Base-by-base conservation (phyloP, 2,797 vertebrate species). In the Bradypus variegatus region DNA sequence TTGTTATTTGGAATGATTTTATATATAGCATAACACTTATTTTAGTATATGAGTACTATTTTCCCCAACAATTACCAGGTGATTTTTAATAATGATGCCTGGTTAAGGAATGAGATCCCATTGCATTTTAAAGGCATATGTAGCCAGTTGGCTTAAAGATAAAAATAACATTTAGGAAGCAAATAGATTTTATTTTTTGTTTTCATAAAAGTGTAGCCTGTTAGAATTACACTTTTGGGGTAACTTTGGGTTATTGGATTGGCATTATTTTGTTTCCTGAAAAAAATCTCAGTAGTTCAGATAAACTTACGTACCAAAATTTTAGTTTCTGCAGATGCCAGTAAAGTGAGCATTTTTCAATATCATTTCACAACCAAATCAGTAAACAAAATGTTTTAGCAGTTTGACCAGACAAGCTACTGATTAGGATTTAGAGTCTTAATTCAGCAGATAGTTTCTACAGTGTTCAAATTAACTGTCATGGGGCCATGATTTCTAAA, bases 1-100 rank as follows among this genome's bases (percentile, higher is more conserved):
- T 95, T 95, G 82, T 86, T 91, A 87, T 94, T 90, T 93, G 94
- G 90, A 83, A 53, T 86, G 48, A 79, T 96, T 96, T 89, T 83
- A 91, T 80, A 62, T 90, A 58, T 81, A 94, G 69, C 90, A 72
- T 72, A 94, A 93, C 64, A 92, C 60, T 90, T 95, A 0, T 65
- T 90, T 92, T 92, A 94, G 77, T 64, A 82, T 53, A 76, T 2
- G 53, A 65, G 72, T 91, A 85, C 53, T 76, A 10, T 88, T 84
- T 89, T 90, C 77, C 48, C 92, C 70, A 81, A 64, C 31, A 87
- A 79, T 10, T 82, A 3, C 0, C 77, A 85, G 62, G 53, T 88
- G 67, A 75, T 95, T 94, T 93, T 94, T 36, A 86, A 38, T 77
- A 87, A 78, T 60, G 70, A 69, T 85, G 48, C 65, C 65, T 95